Conservation (phyloP, 2,888 invertebrate species). For the Callyntrura guangdongensis region DNA sequence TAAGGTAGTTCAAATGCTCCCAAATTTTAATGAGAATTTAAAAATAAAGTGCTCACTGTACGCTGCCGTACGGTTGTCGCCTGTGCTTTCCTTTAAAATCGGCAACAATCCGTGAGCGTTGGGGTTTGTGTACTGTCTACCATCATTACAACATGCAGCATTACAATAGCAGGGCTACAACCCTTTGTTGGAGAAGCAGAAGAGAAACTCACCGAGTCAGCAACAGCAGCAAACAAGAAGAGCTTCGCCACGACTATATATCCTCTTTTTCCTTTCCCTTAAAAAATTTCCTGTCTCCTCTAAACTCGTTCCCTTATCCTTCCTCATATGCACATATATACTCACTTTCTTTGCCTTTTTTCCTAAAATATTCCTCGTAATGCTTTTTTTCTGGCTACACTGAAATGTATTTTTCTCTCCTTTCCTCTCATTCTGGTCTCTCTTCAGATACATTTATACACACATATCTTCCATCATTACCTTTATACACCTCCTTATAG, state of each 20-base stretch:
- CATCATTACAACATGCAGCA: no score
- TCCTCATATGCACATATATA: background rate
- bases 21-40: no score
- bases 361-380: background rate
- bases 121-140: no score
- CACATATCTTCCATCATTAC: background rate
- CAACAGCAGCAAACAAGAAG: no score
- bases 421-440: background rate
- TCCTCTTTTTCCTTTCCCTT: background rate
- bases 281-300: constrained; percentile 17
- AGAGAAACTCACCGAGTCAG: no score
- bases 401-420: background rate
- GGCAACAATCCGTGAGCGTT: no score
- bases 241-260: background rate
- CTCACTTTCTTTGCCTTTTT: background rate
- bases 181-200: no score
- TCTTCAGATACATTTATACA: background rate
- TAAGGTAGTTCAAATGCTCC: no score
- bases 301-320: constrained; percentile 29
- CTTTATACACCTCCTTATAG: constrained; percentile 22
- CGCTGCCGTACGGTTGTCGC: no score
- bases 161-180: no score
- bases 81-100: background rate
- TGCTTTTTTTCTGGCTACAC: background rate
- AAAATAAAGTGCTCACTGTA: no score